A percentile compares a stretch with the other conserved stretches of the same genome.
phyloP scores from a whole-genome alignment of 1,140 invertebrate genomes.

The Drosophila novamexicana region DNA sequence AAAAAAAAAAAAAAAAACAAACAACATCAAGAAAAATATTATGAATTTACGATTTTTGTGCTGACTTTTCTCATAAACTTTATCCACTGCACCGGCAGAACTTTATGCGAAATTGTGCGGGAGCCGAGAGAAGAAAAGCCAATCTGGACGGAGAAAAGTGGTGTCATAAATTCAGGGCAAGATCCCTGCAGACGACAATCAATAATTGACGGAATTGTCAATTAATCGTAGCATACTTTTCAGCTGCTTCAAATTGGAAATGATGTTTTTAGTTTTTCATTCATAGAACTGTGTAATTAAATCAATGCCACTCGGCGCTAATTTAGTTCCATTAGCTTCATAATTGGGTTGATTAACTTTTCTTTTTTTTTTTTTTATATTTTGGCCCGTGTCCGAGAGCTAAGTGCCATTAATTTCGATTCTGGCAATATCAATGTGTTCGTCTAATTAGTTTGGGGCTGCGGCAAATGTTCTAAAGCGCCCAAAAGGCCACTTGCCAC shows the following conservation, averaged over 20 bases:
- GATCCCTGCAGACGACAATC: conserved; percentile 18
- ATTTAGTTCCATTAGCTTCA: conserved; percentile 62
- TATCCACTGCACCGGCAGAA: conserved; percentile 21
- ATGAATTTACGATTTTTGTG: conserved; percentile 55
- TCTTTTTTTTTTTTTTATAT: neutral
- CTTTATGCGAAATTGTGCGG: conserved; percentile 14
- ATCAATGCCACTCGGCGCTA: conserved; percentile 62
- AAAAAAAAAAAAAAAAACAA: conserved; percentile 11
- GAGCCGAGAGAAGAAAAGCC: neutral
- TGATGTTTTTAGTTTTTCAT: conserved; percentile 17
- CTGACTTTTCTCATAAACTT: conserved; percentile 52
- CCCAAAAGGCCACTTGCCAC: conserved; percentile 27
- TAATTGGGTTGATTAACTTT: conserved; percentile 70
- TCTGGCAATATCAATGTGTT: conserved; percentile 55
- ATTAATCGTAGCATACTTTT: conserved; percentile 29
- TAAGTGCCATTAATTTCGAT: conserved; percentile 60
- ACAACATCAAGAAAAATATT: conserved; percentile 36
- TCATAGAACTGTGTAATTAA: conserved; percentile 63
- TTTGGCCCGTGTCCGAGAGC: neutral
- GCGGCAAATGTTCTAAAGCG: conserved; percentile 17
- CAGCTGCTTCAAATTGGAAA: conserved; percentile 3
- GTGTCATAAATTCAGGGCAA: conserved; percentile 49
- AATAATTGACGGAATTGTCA: conserved; percentile 9
- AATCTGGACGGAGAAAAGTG: conserved; percentile 16
- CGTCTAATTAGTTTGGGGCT: conserved; percentile 61